Conservation (phyloP, 2,797 vertebrate species). For the Intellagama lesueurii region DNA sequence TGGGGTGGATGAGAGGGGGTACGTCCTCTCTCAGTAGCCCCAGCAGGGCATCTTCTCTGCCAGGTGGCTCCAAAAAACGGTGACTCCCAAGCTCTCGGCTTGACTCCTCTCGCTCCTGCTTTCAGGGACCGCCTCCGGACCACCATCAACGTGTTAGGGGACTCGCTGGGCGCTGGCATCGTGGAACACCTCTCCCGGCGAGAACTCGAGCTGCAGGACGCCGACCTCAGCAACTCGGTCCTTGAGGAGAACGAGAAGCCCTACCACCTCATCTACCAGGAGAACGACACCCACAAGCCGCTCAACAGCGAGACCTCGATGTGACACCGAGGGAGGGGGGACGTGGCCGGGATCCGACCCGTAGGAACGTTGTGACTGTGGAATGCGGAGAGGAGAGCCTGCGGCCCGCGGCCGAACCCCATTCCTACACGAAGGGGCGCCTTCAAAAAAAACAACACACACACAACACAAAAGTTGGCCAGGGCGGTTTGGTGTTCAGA, state of each 20-base stretch:
- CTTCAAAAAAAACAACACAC: conserved; percentile 14
- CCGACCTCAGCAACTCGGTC: conserved; percentile 86
- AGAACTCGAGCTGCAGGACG: conserved; percentile 87
- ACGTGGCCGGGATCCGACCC: background rate
- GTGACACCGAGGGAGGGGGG: conserved; percentile 68
- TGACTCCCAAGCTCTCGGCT: too few relatives aligned
- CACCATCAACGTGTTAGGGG: conserved; percentile 94
- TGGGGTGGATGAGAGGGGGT: too few relatives aligned
- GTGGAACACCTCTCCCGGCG: conserved; percentile 90
- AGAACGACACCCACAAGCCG: conserved; percentile 81
- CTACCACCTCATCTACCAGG: conserved; percentile 87
- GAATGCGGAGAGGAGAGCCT: conserved; percentile 25
- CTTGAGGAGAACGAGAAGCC: conserved; percentile 87
- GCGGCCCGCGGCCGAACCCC: background rate
- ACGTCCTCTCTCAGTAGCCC: too few relatives aligned
- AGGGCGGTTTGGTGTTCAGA: background rate
- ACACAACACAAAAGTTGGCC: background rate
- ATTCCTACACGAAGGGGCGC: background rate
- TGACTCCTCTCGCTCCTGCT: background rate
- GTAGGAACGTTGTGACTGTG: conserved; percentile 26
- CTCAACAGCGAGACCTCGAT: conserved; percentile 86
- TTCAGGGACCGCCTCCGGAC: conserved; percentile 92
- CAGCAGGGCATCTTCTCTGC: too few relatives aligned
- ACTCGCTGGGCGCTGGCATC: conserved; percentile 92
- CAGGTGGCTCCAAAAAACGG: too few relatives aligned